These are phyloP conservation scores for Vireo griseus DNA, from an alignment of 2,797 vertebrate species.

Conservation along the genomic window DNA sequence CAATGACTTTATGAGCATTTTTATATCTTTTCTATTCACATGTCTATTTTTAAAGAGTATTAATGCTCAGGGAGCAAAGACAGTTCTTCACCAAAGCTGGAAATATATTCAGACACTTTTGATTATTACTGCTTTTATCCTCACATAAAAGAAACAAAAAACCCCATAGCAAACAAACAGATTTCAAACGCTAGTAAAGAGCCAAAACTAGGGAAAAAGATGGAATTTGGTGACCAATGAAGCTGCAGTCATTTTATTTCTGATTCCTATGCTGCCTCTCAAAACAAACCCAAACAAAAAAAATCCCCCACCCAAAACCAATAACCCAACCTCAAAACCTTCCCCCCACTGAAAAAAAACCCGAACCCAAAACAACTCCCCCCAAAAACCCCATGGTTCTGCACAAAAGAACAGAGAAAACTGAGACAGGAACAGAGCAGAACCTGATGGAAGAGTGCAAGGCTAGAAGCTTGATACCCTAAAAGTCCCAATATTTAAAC, in stretches of 20 bases:
- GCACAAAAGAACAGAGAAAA: neutral
- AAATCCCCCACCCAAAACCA: neutral
- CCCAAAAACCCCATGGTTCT: neutral
- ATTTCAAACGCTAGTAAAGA: neutral
- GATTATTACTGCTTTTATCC: neutral
- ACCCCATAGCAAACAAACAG: neutral
- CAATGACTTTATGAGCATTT: neutral
- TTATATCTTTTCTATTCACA: neutral
- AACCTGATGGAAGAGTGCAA: neutral
- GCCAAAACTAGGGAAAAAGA: neutral
- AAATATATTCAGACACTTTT: neutral
- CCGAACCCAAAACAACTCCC: neutral
- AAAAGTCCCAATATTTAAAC: neutral
- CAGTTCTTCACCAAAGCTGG: neutral
- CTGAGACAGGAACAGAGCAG: neutral
- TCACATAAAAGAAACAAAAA: neutral
- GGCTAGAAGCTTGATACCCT: neutral
- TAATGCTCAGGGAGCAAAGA: neutral
- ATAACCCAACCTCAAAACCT: neutral
- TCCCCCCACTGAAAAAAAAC: rapidly evolving
- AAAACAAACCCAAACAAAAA: neutral
- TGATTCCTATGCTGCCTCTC: neutral
- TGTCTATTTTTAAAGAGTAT: neutral
- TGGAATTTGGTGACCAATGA: neutral
- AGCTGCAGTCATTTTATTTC: neutral